Evolutionary conservation across 35 echinoderm and acorn worm species (phyloP).

Genomic region (Anneissia japonica): DNA sequence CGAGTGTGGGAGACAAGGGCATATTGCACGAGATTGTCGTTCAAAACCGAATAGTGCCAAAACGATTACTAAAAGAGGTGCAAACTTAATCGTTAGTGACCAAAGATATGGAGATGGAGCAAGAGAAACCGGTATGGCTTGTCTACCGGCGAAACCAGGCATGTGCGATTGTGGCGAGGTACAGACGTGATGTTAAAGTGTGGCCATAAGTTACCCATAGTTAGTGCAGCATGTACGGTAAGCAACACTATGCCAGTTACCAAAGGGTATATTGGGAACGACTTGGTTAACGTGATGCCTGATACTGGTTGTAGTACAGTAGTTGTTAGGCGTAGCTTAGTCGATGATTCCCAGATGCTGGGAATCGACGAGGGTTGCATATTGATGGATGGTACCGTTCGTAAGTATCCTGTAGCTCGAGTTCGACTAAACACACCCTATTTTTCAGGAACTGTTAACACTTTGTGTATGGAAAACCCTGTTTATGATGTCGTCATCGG

Average conservation of each 20-base stretch:
- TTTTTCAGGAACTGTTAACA: constrained; percentile 33
- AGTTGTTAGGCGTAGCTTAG: constrained; percentile 27
- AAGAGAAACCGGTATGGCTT: too few relatives aligned
- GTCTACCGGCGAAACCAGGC: too few relatives aligned
- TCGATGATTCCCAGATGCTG: constrained; percentile 15
- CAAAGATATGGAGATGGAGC: too few relatives aligned
- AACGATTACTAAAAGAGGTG: too few relatives aligned
- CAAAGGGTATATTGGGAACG: constrained; percentile 10
- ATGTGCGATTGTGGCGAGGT: too few relatives aligned
- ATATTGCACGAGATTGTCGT: too few relatives aligned
- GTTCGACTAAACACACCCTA: constrained; percentile 43
- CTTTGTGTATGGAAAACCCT: constrained; percentile 43
- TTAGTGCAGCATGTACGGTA: not conserved
- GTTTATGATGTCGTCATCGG: constrained; percentile 47
- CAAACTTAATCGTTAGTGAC: too few relatives aligned
- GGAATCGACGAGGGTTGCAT: constrained; percentile 25
- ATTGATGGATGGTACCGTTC: constrained; percentile 45
- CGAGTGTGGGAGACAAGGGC: too few relatives aligned
- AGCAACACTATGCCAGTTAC: not conserved
- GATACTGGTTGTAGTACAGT: constrained; percentile 54
- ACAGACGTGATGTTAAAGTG: constrained; percentile 18
- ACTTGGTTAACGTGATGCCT: constrained; percentile 17
- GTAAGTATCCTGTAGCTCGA: constrained; percentile 17
- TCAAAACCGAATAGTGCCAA: too few relatives aligned
- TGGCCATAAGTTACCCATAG: constrained; percentile 22